Evolutionary conservation across 2,113 vertebrate species (phyloP).

Genomic region (Artemisiospiza belli): DNA sequence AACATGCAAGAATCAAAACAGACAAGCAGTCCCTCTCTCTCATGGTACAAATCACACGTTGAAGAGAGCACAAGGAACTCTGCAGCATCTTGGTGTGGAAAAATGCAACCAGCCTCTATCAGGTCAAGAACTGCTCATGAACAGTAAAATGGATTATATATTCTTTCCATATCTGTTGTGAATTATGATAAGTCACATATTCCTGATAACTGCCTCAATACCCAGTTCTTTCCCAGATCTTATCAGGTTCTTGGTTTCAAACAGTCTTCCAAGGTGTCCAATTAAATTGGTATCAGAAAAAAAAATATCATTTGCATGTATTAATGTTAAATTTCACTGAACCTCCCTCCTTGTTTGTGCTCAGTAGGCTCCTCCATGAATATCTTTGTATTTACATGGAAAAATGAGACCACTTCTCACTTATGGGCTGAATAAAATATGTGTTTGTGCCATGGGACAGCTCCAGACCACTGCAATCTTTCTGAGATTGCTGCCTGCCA

Average conservation of each 20-base stretch:
- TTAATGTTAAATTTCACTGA: not conserved
- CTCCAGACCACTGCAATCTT: not conserved
- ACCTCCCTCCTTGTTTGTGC: not conserved
- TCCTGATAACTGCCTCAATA: not conserved
- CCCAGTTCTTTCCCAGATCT: not conserved
- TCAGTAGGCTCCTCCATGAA: not conserved
- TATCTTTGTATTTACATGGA: not conserved
- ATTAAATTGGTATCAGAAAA: not conserved
- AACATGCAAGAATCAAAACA: not conserved
- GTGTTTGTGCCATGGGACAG: not conserved
- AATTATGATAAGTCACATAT: not conserved
- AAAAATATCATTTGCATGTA: not conserved
- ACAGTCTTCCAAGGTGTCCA: not conserved
- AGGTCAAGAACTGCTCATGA: not conserved
- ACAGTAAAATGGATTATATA: not conserved
- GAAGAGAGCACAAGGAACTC: not conserved
- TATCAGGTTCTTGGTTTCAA: not conserved
- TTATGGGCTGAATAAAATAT: not conserved
- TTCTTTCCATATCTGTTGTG: not conserved
- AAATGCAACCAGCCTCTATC: not conserved
- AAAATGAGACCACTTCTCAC: not conserved
- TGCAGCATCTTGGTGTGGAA: not conserved
- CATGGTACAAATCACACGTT: fast-evolving
- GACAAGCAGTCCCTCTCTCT: not conserved
- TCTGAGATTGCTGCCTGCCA: not conserved